Base-by-base conservation (phyloP, 2,888 invertebrate genomes). In the Macrostomum cliftonense region DNA sequence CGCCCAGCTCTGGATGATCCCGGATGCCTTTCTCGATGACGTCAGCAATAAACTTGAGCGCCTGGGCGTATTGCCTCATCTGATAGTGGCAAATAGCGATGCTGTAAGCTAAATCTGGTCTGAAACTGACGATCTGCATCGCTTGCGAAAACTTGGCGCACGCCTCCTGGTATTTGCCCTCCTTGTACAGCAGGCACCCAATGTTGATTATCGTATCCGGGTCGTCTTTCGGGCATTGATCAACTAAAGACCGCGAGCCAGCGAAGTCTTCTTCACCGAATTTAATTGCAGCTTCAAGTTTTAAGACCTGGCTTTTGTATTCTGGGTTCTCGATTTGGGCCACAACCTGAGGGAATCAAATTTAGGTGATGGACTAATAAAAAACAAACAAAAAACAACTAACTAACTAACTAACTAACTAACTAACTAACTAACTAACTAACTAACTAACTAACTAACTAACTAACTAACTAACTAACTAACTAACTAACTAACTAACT, bases 21-120 rank as follows among this genome's bases (percentile, higher is more conserved):
- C 86, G 76, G 54, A 95, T 89, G 12, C 93, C 95, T 63, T 81
- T 78, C 69, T 95, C 93, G 56, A 97, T 89, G 47, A 97, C 93
- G 61, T 86, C 85, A 49, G 79, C 84, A 50, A 95, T 89, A 64
- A 85, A 84, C 71, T 91, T 89, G 42, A 91, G 73, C 1, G 95
- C 84, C 57, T 70, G 82, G 0, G 87, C 82, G 65, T 85, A 91
- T 68, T 95, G 91, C 67, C 89, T 89, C 54, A 89, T 74, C 64
- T 81, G 79, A 64, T 88, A 97, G 66, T 93, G 85, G 61, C 93
- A 89, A 46, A 97, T 73, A 0, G 93, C 93, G 47, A 91, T 81
- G 63, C 91, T 91, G 67, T 97, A 97, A 44, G 88, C 85, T 53
- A 93, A 76, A 71, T 89, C 72, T n/a, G 71, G 61, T 46, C 63